A percentile compares a stretch with the other conserved stretches of the same genome.
Conservation (phyloP, 2,797 vertebrate species). For the Huso huso region DNA sequence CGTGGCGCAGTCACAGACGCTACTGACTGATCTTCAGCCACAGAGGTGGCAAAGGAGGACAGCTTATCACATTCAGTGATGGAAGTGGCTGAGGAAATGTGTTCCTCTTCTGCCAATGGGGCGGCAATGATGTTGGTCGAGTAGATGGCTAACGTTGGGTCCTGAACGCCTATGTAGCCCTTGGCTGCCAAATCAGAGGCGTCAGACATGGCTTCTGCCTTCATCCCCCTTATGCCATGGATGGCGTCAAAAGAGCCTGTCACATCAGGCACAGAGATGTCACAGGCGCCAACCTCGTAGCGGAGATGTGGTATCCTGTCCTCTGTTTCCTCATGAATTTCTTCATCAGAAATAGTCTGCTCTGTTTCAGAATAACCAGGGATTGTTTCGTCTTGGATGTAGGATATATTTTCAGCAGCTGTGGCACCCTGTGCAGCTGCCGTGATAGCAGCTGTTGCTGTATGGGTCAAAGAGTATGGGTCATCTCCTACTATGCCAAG, state of each 20-base stretch:
- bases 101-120: slow-evolving; percentile 93
- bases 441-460: slow-evolving; percentile 42
- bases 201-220: slow-evolving; percentile 46
- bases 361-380: slow-evolving; percentile 95
- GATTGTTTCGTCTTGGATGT: slow-evolving; percentile 96
- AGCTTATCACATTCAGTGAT: slow-evolving; percentile 97
- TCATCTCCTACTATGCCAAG: slow-evolving; percentile 40
- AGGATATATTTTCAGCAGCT: slow-evolving; percentile 77
- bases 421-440: slow-evolving; percentile 50
- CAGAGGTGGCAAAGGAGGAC: slow-evolving; percentile 91
- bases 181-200: slow-evolving; percentile 61
- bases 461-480: slow-evolving; percentile 49
- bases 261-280: slow-evolving; percentile 76
- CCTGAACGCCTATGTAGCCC: slow-evolving; percentile 56
- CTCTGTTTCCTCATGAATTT: slow-evolving; percentile 89
- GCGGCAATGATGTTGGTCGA: slow-evolving; percentile 83
- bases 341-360: slow-evolving; percentile 95
- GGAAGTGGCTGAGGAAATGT: slow-evolving; percentile 93
- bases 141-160: slow-evolving; percentile 70
- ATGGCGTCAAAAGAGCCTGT: slow-evolving; percentile 73
- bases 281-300: slow-evolving; percentile 71
- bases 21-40: slow-evolving; percentile 91
- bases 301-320: slow-evolving; percentile 80
- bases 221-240: slow-evolving; percentile 68
- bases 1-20: slow-evolving; percentile 86